Evolutionary conservation across 2,888 invertebrate genomes (phyloP).

Genomic region (Spisula subtruncata): DNA sequence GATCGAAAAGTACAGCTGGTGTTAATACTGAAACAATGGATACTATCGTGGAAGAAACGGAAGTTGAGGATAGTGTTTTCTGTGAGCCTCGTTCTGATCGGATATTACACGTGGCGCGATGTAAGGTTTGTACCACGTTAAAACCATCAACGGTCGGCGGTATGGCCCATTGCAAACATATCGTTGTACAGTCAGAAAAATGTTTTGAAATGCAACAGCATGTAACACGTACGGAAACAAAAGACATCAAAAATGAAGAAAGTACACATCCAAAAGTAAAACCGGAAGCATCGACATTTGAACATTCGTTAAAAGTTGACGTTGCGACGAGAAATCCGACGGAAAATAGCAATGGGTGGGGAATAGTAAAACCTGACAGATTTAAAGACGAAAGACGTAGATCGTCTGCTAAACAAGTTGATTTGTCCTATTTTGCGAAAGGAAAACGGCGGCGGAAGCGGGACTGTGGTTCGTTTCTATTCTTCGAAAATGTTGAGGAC

Average conservation of each 20-base stretch:
- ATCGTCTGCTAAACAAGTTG: slow-evolving; percentile 27
- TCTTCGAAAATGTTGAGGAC: slow-evolving; percentile 52
- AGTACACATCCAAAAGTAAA: neutral
- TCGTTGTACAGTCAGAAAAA: slow-evolving; percentile 30
- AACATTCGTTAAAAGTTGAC: neutral
- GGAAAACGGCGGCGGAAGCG: slow-evolving; percentile 44
- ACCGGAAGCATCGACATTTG: neutral
- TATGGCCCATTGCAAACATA: neutral
- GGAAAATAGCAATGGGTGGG: slow-evolving; percentile 15
- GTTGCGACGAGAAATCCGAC: slow-evolving; percentile 5
- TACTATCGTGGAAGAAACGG: slow-evolving; percentile 73
- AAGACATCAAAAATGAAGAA: neutral
- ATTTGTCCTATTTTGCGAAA: slow-evolving; percentile 47
- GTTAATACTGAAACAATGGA: slow-evolving; percentile 71
- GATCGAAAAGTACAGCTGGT: slow-evolving; percentile 50
- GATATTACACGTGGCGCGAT: neutral
- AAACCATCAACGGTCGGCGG: neutral
- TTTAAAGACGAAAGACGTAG: slow-evolving; percentile 33
- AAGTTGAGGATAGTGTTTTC: slow-evolving; percentile 44
- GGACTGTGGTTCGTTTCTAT: slow-evolving; percentile 72
- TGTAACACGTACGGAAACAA: neutral
- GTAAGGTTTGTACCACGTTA: neutral
- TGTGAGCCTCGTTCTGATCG: slow-evolving; percentile 39
- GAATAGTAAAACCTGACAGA: slow-evolving; percentile 41
- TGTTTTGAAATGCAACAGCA: slow-evolving; percentile 13